A percentile compares a stretch with the other conserved stretches of the same genome.
phyloP scores from a whole-genome alignment of 1,140 invertebrate species.

The Anoplophora glabripennis region DNA sequence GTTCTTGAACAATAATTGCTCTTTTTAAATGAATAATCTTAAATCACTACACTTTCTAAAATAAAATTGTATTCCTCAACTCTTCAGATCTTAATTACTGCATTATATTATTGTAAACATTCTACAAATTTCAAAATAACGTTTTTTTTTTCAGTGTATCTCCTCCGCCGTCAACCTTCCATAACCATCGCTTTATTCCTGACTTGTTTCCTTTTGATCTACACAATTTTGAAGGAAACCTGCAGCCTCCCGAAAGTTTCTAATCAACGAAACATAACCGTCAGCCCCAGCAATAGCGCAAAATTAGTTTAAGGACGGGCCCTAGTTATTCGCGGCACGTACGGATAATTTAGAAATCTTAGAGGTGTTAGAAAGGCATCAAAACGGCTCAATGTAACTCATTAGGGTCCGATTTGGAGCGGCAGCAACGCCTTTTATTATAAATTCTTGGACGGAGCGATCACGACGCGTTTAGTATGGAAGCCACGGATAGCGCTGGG shows the following conservation, averaged over 20 bases:
- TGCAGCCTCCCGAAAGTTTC: not conserved
- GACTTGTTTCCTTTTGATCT: not conserved
- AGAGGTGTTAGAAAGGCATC: conserved; percentile 18
- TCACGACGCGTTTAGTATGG: conserved; percentile 28
- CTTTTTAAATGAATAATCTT: too few species aligned
- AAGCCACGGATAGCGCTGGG: conserved; percentile 23
- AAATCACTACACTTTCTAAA: too few species aligned
- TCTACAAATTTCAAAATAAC: too few species aligned
- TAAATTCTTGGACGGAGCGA: conserved; percentile 25
- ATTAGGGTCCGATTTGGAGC: conserved; percentile 22
- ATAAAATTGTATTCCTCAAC: too few species aligned
- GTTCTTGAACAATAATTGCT: too few species aligned
- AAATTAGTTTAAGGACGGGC: conserved; percentile 1
- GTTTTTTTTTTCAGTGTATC: too few species aligned
- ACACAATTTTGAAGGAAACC: conserved; percentile 7
- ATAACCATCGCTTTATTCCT: too few species aligned
- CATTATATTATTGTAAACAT: too few species aligned
- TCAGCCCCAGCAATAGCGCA: not conserved
- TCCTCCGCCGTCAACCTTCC: too few species aligned
- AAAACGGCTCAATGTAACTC: conserved; percentile 22
- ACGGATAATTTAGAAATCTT: conserved; percentile 22
- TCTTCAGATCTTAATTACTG: too few species aligned
- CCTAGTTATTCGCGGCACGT: conserved; percentile 15
- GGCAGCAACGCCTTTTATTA: conserved; percentile 17
- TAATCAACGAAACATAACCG: conserved; percentile 6